These are phyloP conservation scores for Beris chalybata DNA, from an alignment of 2,888 invertebrate genomes.

Conservation along the genomic window DNA sequence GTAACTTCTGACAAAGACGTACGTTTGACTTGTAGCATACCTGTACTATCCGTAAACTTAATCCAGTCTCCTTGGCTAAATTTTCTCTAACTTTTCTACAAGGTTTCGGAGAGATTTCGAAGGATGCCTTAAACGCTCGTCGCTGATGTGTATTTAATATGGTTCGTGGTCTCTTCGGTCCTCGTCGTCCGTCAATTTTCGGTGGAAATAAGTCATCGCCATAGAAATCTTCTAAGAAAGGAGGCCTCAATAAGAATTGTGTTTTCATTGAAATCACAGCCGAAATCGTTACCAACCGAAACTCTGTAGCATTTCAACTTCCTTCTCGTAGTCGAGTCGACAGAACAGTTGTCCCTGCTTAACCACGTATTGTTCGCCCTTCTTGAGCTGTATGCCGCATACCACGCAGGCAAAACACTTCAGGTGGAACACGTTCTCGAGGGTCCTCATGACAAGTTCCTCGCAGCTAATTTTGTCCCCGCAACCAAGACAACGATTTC, in stretches of 20 bases:
- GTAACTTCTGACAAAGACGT: neutral
- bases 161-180: conserved; percentile 80
- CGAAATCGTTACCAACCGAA: conserved; percentile 51
- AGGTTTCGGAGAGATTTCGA: conserved; percentile 83
- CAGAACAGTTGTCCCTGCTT: conserved; percentile 78
- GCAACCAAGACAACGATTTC: conserved; percentile 73
- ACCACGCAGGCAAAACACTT: conserved; percentile 79
- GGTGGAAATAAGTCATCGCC: conserved; percentile 64
- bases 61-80: conserved; percentile 80
- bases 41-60: conserved; percentile 83
- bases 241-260: conserved; percentile 12
- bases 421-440: conserved; percentile 75
- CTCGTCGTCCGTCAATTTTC: conserved; percentile 67
- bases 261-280: conserved; percentile 11
- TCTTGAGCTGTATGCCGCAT: conserved; percentile 73
- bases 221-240: conserved; percentile 58
- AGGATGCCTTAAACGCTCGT: conserved; percentile 81
- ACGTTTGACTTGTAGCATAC: conserved; percentile 54
- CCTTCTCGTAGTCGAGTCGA: conserved; percentile 77
- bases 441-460: conserved; percentile 78
- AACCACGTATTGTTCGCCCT: conserved; percentile 80
- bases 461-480: conserved; percentile 70
- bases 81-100: conserved; percentile 81
- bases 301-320: conserved; percentile 72
- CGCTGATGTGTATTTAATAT: conserved; percentile 82